Evolutionary conservation across 2,797 vertebrate species (phyloP).

Genomic region (Microctenopoma stevenorrisi): DNA sequence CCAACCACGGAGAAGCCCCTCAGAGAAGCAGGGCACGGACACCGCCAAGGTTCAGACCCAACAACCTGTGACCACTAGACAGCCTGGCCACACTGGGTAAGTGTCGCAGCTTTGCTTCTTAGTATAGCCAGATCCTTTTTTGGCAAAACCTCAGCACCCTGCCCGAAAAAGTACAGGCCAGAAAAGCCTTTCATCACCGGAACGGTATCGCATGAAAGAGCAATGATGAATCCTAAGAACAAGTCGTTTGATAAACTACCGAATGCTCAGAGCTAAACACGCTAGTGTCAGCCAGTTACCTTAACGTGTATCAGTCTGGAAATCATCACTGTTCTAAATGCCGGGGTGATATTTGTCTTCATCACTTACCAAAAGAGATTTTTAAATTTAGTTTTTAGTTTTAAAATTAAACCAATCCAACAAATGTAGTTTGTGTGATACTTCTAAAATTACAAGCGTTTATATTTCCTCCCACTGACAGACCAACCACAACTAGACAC

Average conservation of each 20-base stretch:
- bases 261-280: background rate
- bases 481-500: too few relatives aligned
- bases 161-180: constrained; percentile 8
- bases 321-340: background rate
- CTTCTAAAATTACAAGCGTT: too few relatives aligned
- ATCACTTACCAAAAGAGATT: too few relatives aligned
- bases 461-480: too few relatives aligned
- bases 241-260: background rate
- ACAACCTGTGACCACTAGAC: constrained; percentile 73
- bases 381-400: too few relatives aligned
- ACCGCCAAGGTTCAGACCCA: constrained; percentile 68
- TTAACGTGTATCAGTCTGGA: background rate
- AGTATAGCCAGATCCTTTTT: constrained; percentile 19
- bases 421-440: too few relatives aligned
- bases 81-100: constrained; percentile 76
- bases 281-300: too few relatives aligned
- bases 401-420: too few relatives aligned
- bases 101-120: constrained; percentile 61
- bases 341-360: too few relatives aligned
- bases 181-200: background rate
- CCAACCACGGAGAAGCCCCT: constrained; percentile 67
- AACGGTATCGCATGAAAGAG: background rate
- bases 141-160: background rate
- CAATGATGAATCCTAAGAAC: background rate
- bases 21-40: constrained; percentile 60